phyloP scores from a whole-genome alignment of 1,140 invertebrate genomes.

The Mercenaria mercenaria region DNA sequence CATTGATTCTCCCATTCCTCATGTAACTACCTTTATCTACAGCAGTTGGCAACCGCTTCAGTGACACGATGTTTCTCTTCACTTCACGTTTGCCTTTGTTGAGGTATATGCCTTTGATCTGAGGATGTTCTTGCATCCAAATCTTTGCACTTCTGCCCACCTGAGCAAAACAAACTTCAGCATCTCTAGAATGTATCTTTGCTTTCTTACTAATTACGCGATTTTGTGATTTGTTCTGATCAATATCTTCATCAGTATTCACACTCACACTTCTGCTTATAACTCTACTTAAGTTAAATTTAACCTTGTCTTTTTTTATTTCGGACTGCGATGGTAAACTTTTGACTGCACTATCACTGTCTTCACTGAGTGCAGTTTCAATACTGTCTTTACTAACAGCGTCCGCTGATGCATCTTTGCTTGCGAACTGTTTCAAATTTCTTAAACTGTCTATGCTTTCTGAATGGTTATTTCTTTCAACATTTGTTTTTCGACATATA shows the following conservation, averaged over 20 bases:
- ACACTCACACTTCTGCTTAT: not conserved
- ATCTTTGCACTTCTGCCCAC: constrained; percentile 75
- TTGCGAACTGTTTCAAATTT: not conserved
- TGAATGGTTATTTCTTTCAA: too few species aligned
- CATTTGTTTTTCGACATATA: not conserved
- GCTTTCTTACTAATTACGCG: constrained; percentile 63
- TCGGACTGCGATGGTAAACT: not conserved
- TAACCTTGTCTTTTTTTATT: not conserved
- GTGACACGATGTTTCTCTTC: constrained; percentile 72
- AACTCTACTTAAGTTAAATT: not conserved
- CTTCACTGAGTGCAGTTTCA: not conserved
- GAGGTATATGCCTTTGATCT: constrained; percentile 76
- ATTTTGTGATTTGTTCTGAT: not conserved
- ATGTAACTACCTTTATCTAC: constrained; percentile 78
- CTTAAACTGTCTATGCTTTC: not conserved
- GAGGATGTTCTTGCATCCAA: constrained; percentile 74
- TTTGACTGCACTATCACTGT: not conserved
- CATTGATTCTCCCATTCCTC: constrained; percentile 74
- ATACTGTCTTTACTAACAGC: not conserved
- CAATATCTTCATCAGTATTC: constrained; percentile 25
- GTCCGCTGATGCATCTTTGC: not conserved
- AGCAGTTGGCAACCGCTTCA: constrained; percentile 69
- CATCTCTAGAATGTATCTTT: constrained; percentile 61
- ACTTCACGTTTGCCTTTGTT: constrained; percentile 81
- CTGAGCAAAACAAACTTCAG: constrained; percentile 71